Percentiles rank a stretch among this genome's conserved stretches.
Conservation (phyloP, 2,113 vertebrate species). For the Neodon shergylaensis region DNA sequence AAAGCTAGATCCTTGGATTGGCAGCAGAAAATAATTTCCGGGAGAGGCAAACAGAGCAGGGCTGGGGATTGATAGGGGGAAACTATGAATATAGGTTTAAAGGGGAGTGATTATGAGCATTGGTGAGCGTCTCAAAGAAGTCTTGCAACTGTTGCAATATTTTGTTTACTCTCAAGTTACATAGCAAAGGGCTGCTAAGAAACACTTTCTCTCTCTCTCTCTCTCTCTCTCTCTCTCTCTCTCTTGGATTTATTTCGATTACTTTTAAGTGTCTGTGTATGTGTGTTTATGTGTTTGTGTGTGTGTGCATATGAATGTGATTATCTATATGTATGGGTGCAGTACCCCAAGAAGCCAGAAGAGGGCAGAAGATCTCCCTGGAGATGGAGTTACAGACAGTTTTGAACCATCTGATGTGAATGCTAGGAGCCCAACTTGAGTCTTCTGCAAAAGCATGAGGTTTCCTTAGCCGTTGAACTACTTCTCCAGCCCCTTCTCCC, state of each 20-base stretch:
- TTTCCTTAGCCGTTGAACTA: too few species aligned
- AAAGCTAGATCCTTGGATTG: not conserved
- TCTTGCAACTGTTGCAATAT: not conserved
- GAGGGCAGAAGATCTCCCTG: not conserved
- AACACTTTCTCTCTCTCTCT: not conserved
- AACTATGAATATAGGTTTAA: not conserved
- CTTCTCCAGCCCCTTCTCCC: not conserved
- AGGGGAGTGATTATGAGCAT: not conserved
- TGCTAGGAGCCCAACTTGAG: not conserved
- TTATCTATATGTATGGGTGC: not conserved
- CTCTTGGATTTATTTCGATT: too few species aligned
- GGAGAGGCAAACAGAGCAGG: not conserved
- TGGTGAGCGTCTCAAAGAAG: not conserved
- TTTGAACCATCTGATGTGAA: not conserved
- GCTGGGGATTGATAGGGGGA: not conserved
- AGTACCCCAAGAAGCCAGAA: not conserved
- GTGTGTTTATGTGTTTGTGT: not conserved
- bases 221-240: not conserved
- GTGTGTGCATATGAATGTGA: not conserved
- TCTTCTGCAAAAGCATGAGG: not conserved
- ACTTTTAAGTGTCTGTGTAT: not conserved
- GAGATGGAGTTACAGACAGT: not conserved
- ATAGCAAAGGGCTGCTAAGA: not conserved
- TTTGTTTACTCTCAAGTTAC: not conserved
- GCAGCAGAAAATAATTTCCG: not conserved